Evolutionary conservation across 1,140 invertebrate species (phyloP).

Genomic region (Bombus turneri): DNA sequence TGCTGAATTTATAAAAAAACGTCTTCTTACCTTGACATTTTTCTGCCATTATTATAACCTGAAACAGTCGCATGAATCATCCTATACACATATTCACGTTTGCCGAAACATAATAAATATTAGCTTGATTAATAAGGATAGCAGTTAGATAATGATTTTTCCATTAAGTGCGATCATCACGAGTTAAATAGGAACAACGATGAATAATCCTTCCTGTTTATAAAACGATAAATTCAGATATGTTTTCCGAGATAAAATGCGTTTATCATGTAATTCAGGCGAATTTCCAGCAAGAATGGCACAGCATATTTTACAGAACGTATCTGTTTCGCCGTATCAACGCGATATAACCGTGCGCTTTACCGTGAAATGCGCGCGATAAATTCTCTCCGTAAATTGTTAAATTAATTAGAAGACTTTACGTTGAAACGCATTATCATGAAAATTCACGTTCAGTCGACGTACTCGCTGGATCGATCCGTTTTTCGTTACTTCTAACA

Average conservation of each 20-base stretch:
- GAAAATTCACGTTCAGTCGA: neutral
- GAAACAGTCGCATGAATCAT: too few species aligned
- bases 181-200: neutral
- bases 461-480: neutral
- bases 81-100: neutral
- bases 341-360: neutral
- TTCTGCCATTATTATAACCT: too few species aligned
- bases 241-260: neutral
- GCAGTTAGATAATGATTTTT: neutral
- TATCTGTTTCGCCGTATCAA: neutral
- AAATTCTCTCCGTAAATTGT: neutral
- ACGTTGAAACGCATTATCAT: neutral
- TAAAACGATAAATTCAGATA: neutral
- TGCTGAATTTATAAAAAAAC: too few species aligned
- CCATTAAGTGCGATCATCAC: too few species aligned
- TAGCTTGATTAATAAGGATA: neutral
- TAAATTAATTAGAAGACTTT: constrained; percentile 26
- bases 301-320: neutral
- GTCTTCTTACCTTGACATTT: neutral
- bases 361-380: neutral
- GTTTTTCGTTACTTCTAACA: neutral
- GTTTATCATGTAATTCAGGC: neutral
- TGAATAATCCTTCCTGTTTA: neutral
- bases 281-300: neutral
- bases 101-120: neutral